These are phyloP conservation scores for Drosophila micromelanica DNA, from an alignment of 1,140 invertebrate genomes.

Conservation along the genomic window DNA sequence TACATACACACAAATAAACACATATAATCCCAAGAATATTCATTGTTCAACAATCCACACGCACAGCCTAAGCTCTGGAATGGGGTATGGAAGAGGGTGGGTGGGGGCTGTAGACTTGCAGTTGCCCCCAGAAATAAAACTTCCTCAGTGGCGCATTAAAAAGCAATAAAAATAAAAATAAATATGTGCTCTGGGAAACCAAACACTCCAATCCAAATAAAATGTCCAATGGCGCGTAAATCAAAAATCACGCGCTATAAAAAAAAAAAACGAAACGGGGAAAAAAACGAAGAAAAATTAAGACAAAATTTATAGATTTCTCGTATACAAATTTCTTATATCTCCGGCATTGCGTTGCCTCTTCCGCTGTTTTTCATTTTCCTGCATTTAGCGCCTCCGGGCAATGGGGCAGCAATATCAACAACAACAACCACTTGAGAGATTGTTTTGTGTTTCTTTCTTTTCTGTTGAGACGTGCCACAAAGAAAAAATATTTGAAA, in stretches of 20 bases:
- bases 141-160: slow-evolving; percentile 79
- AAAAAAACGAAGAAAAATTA: slow-evolving; percentile 41
- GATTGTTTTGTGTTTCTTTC: slow-evolving; percentile 39
- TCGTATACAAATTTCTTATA: slow-evolving; percentile 43
- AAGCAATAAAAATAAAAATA: slow-evolving; percentile 83
- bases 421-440: slow-evolving; percentile 60
- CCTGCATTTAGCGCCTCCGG: slow-evolving; percentile 75
- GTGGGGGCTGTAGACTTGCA: slow-evolving; percentile 58
- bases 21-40: slow-evolving; percentile 71
- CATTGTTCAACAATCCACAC: slow-evolving; percentile 70
- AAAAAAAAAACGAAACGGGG: slow-evolving; percentile 49
- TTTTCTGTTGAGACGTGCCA: slow-evolving; percentile 37
- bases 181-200: slow-evolving; percentile 73
- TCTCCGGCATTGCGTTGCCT: slow-evolving; percentile 10
- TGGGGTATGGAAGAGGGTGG: neutral
- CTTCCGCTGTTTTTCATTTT: slow-evolving; percentile 51
- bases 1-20: slow-evolving; percentile 16
- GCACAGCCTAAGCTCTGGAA: slow-evolving; percentile 25
- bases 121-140: slow-evolving; percentile 61
- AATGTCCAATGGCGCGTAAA: slow-evolving; percentile 77
- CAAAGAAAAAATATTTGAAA: slow-evolving; percentile 23
- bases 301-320: slow-evolving; percentile 65
- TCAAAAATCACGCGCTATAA: slow-evolving; percentile 76
- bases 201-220: slow-evolving; percentile 71
- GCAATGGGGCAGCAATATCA: slow-evolving; percentile 27